Base-by-base conservation (phyloP, 2,888 invertebrate genomes). In the Drosophila pseudotakahashii region DNA sequence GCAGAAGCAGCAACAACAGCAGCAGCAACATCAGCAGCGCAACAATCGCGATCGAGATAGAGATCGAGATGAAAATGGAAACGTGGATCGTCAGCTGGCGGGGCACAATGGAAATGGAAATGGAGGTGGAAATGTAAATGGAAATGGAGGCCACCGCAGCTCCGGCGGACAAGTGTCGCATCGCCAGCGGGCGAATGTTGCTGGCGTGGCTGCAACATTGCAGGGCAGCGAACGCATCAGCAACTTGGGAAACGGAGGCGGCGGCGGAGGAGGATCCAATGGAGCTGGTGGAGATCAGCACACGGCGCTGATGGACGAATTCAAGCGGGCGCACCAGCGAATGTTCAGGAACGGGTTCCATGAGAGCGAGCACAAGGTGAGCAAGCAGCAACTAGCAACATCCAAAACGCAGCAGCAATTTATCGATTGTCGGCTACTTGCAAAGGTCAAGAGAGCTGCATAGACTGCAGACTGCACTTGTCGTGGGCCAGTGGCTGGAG, bases 251-350 rank as follows among this genome's bases (percentile, higher is more conserved):
- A 50, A 61, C 10, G 76, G 57, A 42, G 73, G 75, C 54, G 76
- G 94, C 75, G 93, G 93, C 53, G 94, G 42, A 7, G 55, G 37
- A 13, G 67, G 54, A 53, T 16, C 58, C 3, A 44, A 14, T 32
- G 58, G 42, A 13, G 61, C 54, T 34, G 81, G 94, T 75, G 93
- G 93, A 55, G 95, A 95, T 72, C 89, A 91, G 45, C 96, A 96
- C 88, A 94, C 94, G 78, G 95, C 95, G 79, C 92, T 97, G 73
- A 97, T 97, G 96, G 96, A 97, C 91, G 97, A 97, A 92, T 97
- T 97, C 91, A 97, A 96, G 91, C 95, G 95, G 88, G 97, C 97
- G 6, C 97, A 97, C 92, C 94, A 95, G 83, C 96, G 96, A 93
- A 97, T 97, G 97, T 97, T 97, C 91, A 93, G 94, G 71, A 92